Evolutionary conservation across 2,113 vertebrate genomes (phyloP), one percentile per base, ranked within the genome.

Genomic region (Pseudorasbora parva): DNA sequence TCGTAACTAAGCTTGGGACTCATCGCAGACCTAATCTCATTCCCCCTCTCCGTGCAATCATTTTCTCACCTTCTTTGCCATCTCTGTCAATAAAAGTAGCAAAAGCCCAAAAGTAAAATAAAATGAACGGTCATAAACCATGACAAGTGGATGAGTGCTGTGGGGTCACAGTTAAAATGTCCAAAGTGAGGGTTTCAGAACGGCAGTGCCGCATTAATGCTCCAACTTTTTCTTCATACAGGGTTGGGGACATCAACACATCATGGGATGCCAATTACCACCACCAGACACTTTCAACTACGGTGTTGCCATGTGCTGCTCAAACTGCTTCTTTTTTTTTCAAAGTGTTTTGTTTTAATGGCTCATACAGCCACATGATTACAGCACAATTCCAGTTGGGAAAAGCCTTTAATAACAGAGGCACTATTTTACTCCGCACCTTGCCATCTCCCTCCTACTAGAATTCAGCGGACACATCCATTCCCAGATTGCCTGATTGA

Each of bases 401-500:
- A 51, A 27, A 66, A 78, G 27, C 69, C 71, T 82, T 82, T 33
- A 75, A 78, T 82, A 79, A 49, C 56, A 78, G 54, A 5, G 37
- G 80, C 21, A 72, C 25, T 68, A 59, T 82, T 78, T 82, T 68
- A 85, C 59, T 74, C 66, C 10, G 56, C 59, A 75, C 71, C n/a
- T 41, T 51, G 37, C 81, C 47, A 83, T 76, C 47, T 59, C 49
- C 37, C 77, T 27, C 49, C 69, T 56, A 74, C 62, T 88, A 81
- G 87, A 79, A 87, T 51, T 81, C 49, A 85, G 83, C 78, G 68
- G 89, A 87, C 82, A 84, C 84, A 87, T 90, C 90, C 85, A 90
- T 90, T 84, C 78, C 62, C 82, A 89, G 90, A 92, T 90, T 82
- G 77, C 51, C 76, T 91, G 90, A 92, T 89, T 90, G 91, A 91